Evolutionary conservation across 2,797 vertebrate species (phyloP), one percentile per base, ranked within the genome.

Genomic region (Antennarius maculatus): DNA sequence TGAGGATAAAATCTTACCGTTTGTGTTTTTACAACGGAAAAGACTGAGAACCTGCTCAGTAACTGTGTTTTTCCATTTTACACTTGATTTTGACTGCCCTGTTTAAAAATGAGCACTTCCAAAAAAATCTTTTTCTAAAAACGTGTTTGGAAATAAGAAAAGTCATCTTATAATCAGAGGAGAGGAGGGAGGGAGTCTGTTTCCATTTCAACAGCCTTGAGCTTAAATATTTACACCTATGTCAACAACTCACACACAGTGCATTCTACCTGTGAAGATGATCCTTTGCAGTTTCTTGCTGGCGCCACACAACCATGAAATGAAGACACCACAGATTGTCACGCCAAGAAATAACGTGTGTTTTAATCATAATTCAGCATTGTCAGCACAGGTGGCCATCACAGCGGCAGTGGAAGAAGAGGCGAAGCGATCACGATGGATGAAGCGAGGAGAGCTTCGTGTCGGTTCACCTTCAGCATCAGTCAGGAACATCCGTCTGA

Each of bases 341-440:
- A 48, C 61, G 15, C 54, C 51, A 27, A 46, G 29, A 51, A 43
- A 42, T 55, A 42, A 57, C 56, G 49, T 42, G 54, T 57, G 61
- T 71, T 74, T 75, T 68, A 79, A 76, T 81, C 64, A 58, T 16
- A 43, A 52, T 5, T 46, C 1, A 29, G 45, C 66, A 42, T 50
- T n/a, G 64, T 51, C 68, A 17, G 78, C 72, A 59, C 80, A 81
- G 71, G 74, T 78, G 68, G 81, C 18, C 31, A 41, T 58, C 57
- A 12, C 73, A 58, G 71, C 56, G 34, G 52, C 28, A 5, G 55
- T 54, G 48, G 61, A 54, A 42, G 57, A 55, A 16, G 43, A 42
- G 3, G 41, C 1, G 13, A 54, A 65, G 61, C 68, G 71, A 76
- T 74, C 58, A 69, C 8, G 23, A 76, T 71, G 59, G 66, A 65